These are phyloP conservation scores for Antheraea assamensis DNA, from an alignment of 2,888 invertebrate genomes.

Conservation along the genomic window DNA sequence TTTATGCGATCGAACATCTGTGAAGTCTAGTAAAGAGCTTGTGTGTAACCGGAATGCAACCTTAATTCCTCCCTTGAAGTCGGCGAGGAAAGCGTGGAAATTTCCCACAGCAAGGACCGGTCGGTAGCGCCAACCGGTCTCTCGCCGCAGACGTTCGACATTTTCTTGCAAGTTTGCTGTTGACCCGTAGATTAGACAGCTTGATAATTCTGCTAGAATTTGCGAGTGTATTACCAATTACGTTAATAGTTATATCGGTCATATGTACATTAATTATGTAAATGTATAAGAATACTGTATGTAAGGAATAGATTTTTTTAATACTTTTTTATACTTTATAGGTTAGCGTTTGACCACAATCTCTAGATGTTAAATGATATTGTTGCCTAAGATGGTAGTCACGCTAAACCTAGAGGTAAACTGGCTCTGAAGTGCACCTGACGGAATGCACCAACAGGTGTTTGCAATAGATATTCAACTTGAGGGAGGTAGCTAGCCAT, in stretches of 20 bases:
- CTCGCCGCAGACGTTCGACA: slow-evolving; percentile 14
- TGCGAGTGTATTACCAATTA: neutral
- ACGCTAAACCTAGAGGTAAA: too few species aligned
- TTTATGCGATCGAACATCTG: neutral
- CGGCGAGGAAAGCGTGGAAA: slow-evolving; percentile 17
- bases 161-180: slow-evolving; percentile 5
- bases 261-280: too few species aligned
- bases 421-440: too few species aligned
- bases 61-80: slow-evolving; percentile 6
- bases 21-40: neutral
- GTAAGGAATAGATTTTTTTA: too few species aligned
- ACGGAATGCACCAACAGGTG: too few species aligned
- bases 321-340: too few species aligned
- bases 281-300: too few species aligned
- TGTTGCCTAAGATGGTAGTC: too few species aligned
- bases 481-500: too few species aligned
- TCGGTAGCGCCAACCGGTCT: slow-evolving; percentile 24
- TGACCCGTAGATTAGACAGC: neutral
- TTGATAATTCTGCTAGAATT: neutral
- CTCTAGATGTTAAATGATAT: too few species aligned
- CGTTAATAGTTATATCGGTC: neutral
- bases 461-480: too few species aligned
- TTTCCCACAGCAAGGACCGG: slow-evolving; percentile 18
- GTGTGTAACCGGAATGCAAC: slow-evolving; percentile 4
- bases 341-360: too few species aligned